Evolutionary conservation across 2,797 vertebrate species (phyloP), one percentile per base, ranked within the genome.

Genomic region (Squalus acanthias): DNA sequence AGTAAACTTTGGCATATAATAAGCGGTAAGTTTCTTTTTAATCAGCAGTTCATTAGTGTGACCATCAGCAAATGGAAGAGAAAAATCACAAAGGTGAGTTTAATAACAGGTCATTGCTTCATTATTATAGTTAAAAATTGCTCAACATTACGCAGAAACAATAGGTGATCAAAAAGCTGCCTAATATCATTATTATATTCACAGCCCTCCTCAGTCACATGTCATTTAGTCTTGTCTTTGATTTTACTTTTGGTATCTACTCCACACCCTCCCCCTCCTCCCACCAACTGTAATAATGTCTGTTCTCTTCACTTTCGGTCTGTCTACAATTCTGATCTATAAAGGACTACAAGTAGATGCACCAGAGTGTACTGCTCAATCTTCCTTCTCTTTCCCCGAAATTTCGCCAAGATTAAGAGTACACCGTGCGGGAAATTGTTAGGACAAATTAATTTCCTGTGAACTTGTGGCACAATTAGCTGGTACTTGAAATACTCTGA

Each of bases 71-170:
- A 93, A 93, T 67, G 33, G 53, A 63, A 89, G 15, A 20, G 60
- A 92, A n/a, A 39, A 92, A 65, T 92, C n/a, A 65, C 60, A 92
- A 92, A 67, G 91, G n/a, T 46, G n/a, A 93, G 0, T 93, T 93
- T 93, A 93, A 39, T 29, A 93, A 24, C 65, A 93, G 65, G 67
- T 93, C 63, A 69, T 85, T 85, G 33, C 39, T 50, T 85, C 82
- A 85, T 46, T 93, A 69, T 65, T 93, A 46, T 46, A 46, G 9
- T 69, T 93, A 93, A 93, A 93, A 93, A 60, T 60, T 89, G 53
- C 24, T 60, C 22, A 57, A 57, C 7, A 91, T 91, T 92, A 39
- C 60, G 22, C 39, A 85, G 74, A 76, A 76, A 76, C n/a, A 76
- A 76, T 0, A 12, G 46, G 4, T 8, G 17, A 15, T 85, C 79